A percentile compares a stretch with the other conserved stretches of the same genome.
These are phyloP conservation scores for Drosophila busckii DNA, from an alignment of 1,140 invertebrate genomes.

Conservation along the genomic window DNA sequence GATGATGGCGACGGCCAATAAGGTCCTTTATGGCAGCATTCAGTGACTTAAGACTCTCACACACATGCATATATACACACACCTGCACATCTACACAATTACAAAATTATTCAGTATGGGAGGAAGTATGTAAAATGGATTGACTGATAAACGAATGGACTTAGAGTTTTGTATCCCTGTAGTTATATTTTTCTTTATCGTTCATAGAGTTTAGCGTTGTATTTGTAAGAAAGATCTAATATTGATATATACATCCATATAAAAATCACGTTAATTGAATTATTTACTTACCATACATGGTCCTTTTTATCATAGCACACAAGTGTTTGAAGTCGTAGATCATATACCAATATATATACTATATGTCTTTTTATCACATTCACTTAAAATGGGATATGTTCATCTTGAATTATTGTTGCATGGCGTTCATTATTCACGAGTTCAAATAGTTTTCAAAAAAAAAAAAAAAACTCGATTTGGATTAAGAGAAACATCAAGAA, in stretches of 20 bases:
- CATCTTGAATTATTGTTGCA: too few species aligned
- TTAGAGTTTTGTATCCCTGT: conserved; percentile 74
- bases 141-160: conserved; percentile 74
- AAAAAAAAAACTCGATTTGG: conserved; percentile 21
- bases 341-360: neutral
- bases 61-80: conserved; percentile 8
- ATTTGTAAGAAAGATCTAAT: conserved; percentile 50
- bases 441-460: conserved; percentile 33
- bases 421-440: conserved; percentile 43
- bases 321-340: conserved; percentile 23
- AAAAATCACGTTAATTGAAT: conserved; percentile 35
- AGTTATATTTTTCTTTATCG: conserved; percentile 70
- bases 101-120: conserved; percentile 45
- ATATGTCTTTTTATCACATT: too few species aligned
- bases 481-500: conserved; percentile 7
- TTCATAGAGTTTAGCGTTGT: conserved; percentile 61
- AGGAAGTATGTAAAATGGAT: conserved; percentile 57
- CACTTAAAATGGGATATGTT: too few species aligned
- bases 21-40: too few species aligned
- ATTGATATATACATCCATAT: conserved; percentile 35
- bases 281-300: conserved; percentile 32
- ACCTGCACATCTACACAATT: conserved; percentile 20
- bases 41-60: conserved; percentile 37
- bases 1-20: conserved; percentile 25
- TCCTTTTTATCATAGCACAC: conserved; percentile 40